A percentile compares a stretch with the other conserved stretches of the same genome.
These are phyloP conservation scores for Rhipidura dahli DNA, from an alignment of 2,113 vertebrate species.

Conservation along the genomic window DNA sequence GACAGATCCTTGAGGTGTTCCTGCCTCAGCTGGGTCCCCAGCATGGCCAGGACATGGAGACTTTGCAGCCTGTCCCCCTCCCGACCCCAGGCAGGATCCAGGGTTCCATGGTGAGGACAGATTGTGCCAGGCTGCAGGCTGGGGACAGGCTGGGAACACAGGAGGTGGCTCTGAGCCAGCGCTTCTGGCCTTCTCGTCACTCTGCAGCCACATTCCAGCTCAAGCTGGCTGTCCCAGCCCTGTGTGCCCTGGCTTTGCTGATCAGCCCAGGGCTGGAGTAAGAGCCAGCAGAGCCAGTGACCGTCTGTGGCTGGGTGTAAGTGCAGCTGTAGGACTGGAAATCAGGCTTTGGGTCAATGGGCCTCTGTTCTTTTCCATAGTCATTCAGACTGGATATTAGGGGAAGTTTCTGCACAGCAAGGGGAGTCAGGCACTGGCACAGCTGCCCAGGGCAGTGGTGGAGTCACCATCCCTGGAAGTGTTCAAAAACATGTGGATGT, in stretches of 20 bases:
- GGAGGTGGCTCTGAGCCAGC: background rate
- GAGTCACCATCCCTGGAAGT: background rate
- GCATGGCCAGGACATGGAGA: background rate
- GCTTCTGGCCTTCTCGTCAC: background rate
- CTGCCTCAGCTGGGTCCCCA: background rate
- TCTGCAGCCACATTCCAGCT: background rate
- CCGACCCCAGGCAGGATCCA: background rate
- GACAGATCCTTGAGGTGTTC: background rate
- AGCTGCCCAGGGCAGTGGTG: background rate
- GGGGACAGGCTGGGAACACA: background rate
- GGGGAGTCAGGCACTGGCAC: background rate
- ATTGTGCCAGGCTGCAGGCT: background rate
- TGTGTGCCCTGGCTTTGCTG: background rate
- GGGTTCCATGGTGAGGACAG: background rate
- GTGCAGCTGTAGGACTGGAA: background rate
- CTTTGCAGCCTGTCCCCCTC: background rate
- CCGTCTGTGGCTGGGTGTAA: background rate
- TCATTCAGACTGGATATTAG: background rate
- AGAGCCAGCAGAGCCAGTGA: background rate
- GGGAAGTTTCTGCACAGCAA: background rate
- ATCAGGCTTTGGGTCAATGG: background rate
- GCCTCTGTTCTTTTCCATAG: background rate
- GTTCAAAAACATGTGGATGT: background rate
- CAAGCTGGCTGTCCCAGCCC: background rate
- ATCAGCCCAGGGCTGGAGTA: background rate